A percentile compares a stretch with the other conserved stretches of the same genome.
Conservation (phyloP, 2,888 invertebrate species). For the Clunio marinus region DNA sequence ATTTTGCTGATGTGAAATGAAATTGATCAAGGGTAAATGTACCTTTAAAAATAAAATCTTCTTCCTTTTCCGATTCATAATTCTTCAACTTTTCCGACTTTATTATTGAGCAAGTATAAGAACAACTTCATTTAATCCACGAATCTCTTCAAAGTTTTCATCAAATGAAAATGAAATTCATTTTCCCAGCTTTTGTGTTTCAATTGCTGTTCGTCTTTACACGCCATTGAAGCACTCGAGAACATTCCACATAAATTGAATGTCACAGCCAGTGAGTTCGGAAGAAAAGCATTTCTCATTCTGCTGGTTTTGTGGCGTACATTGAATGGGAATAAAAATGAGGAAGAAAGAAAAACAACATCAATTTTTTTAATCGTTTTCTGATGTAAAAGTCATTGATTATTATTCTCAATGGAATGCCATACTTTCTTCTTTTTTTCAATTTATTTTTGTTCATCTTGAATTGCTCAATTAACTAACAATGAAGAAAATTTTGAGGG, state of each 20-base stretch:
- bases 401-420: background rate
- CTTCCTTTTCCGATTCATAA: background rate
- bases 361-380: background rate
- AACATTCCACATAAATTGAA: conserved; percentile 10
- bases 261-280: conserved; percentile 6
- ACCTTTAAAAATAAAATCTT: no score
- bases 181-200: background rate
- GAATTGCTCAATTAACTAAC: conserved; percentile 1
- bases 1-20: no score
- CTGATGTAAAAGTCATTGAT: conserved; percentile 1
- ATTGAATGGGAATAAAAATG: background rate
- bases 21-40: no score
- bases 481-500: background rate
- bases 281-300: conserved; percentile 1
- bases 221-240: conserved; percentile 3
- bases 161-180: background rate
- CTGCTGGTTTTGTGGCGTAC: background rate
- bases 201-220: background rate
- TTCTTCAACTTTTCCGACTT: background rate
- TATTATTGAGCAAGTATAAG: background rate
- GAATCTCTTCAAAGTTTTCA: background rate
- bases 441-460: background rate
- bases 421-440: background rate
- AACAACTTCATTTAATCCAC: background rate
- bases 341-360: conserved; percentile 1